phyloP scores from a whole-genome alignment of 2,888 invertebrate genomes.

The Dynastes maya region DNA sequence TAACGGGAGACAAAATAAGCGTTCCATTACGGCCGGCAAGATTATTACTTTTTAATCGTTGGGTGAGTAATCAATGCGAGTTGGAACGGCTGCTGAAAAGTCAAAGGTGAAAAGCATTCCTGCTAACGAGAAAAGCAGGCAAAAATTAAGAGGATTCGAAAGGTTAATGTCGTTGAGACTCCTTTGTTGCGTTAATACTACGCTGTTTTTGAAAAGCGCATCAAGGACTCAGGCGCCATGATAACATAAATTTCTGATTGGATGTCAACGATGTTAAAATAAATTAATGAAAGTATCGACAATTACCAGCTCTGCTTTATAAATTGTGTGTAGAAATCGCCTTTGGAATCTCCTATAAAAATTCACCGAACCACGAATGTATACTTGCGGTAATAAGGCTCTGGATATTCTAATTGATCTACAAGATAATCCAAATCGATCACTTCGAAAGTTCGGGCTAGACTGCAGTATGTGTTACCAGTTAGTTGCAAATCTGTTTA shows the following conservation, averaged over 20 bases:
- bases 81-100: constrained; percentile 17
- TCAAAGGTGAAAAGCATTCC: constrained; percentile 43
- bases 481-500: too few species aligned
- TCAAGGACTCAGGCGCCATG: constrained; percentile 11
- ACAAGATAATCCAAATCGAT: too few species aligned
- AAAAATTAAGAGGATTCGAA: constrained; percentile 26
- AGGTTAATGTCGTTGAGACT: constrained; percentile 3
- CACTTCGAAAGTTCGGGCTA: too few species aligned
- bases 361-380: too few species aligned
- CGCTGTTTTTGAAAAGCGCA: constrained; percentile 24
- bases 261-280: background rate
- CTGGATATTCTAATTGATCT: too few species aligned
- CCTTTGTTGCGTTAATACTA: constrained; percentile 31
- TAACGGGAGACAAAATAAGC: constrained; percentile 25
- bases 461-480: too few species aligned
- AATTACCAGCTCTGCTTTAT: too few species aligned
- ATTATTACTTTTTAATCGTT: constrained; percentile 40
- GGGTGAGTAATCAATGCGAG: constrained; percentile 28
- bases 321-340: too few species aligned
- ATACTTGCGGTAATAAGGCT: too few species aligned
- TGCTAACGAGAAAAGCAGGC: constrained; percentile 18
- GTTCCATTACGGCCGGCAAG: constrained; percentile 15
- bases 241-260: constrained; percentile 22
- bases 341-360: too few species aligned
- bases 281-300: constrained; percentile 1